Evolutionary conservation across 92 coral and sea anemone species (phyloP), one percentile per base, ranked within the genome.

Genomic region (Actinernus sp.): DNA sequence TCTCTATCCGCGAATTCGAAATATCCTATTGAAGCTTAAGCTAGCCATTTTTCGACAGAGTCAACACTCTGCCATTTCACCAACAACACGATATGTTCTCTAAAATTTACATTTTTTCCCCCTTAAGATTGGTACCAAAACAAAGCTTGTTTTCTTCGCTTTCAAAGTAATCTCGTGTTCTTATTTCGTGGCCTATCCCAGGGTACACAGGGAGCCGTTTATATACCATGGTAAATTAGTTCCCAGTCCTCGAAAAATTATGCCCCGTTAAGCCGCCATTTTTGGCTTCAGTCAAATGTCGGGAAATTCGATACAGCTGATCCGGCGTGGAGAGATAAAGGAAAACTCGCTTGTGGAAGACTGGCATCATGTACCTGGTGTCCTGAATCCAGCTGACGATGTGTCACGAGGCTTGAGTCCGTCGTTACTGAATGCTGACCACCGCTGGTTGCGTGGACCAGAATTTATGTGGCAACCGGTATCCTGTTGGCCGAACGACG

Each of bases 361-460:
- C 19, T 73, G 88, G 88, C 26, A 33, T 13, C 82, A 82, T 29
- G 71, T 82, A 3, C 82, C 76, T 12, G 88, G 88, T 2, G 40
- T 46, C 3, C 51, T 82, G 29, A 82, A 73, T 43, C 88, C 88
- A 1, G 64, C 75, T 9, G 82, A 81, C 48, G 68, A 81, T 30
- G 88, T 50, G 24, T 74, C 88, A 19, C 23, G 71, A 21, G 88
- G 83, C 17, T 12, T 73, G 49, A 29, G n/a, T 31, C 76, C 88
- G 23, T 55, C 64, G 11, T 25, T 50, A 5, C 71, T 82, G 61
- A 49, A 55, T 11, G 20, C 43, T 1, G 49, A 55, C 36, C 74
- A 63, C 51, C 65, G 88, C n/a, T 64, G 88, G 82, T 63, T 81
- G 3, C 53, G 69, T 48, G 88, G 88, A 26, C 88, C 75, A 20